phyloP scores from a whole-genome alignment of 2,797 vertebrate species.

The Furcifer pardalis region DNA sequence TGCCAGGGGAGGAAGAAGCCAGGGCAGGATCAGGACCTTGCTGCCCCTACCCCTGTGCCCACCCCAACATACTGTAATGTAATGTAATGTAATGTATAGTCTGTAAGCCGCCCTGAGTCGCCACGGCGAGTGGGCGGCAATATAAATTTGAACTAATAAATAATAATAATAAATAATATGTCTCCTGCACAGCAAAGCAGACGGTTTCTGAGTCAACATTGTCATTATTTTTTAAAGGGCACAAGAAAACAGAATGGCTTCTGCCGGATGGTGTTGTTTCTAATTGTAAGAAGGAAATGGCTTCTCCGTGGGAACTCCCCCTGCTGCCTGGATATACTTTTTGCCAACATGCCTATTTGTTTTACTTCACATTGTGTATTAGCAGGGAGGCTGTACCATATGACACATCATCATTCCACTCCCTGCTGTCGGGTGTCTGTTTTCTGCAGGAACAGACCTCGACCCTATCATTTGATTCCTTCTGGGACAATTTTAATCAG shows the following conservation, averaged over 20 bases:
- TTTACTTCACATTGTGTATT: conserved; percentile 38
- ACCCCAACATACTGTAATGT: too few relatives aligned
- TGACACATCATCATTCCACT: neutral
- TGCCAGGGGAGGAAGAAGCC: too few relatives aligned
- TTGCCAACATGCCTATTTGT: conserved; percentile 30
- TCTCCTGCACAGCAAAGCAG: conserved; percentile 14
- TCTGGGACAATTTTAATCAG: conserved; percentile 48
- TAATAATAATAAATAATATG: too few relatives aligned
- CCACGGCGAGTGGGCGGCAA: too few relatives aligned
- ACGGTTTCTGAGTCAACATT: neutral
- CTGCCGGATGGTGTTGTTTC: neutral
- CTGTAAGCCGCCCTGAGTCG: too few relatives aligned
- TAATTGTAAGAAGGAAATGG: conserved; percentile 22
- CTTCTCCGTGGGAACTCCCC: conserved; percentile 41
- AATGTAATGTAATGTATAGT: too few relatives aligned
- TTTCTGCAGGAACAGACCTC: conserved; percentile 35
- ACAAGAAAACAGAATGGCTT: conserved; percentile 16
- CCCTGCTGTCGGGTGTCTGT: conserved; percentile 41
- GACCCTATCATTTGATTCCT: conserved; percentile 48
- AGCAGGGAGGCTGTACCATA: conserved; percentile 5
- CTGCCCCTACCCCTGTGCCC: too few relatives aligned
- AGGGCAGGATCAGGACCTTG: too few relatives aligned
- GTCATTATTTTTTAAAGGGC: neutral
- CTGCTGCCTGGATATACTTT: conserved; percentile 37
- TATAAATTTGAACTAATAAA: too few relatives aligned